Percentiles rank a stretch among this genome's conserved stretches.
phyloP scores from a whole-genome alignment of 2,888 invertebrate species.

The Xestobium rufovillosum region DNA sequence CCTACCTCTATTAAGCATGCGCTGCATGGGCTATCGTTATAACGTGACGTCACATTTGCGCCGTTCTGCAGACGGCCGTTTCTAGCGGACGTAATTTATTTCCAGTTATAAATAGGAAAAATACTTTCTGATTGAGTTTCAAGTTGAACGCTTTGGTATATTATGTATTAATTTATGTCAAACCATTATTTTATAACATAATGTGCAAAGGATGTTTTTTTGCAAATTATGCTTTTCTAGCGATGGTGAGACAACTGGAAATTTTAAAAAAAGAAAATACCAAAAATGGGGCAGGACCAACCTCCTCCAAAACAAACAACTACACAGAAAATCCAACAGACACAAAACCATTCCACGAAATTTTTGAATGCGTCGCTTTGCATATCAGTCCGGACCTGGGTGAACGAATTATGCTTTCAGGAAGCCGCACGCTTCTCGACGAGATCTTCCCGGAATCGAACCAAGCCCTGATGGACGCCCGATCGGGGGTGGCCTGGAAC shows the following conservation, averaged over 20 bases:
- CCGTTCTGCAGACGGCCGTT: no score
- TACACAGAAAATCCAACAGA: constrained; percentile 8
- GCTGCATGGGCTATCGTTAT: no score
- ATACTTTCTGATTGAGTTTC: no score
- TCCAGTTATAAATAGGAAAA: no score
- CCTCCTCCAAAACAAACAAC: constrained; percentile 20
- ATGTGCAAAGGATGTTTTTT: no score
- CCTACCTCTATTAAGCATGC: no score
- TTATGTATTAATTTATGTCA: no score
- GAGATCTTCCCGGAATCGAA: constrained; percentile 72
- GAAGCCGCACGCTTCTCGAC: constrained; percentile 67
- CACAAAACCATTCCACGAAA: constrained; percentile 36
- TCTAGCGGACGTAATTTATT: no score
- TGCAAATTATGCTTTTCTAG: no score
- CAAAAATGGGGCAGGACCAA: constrained; percentile 46
- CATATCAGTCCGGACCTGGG: constrained; percentile 76
- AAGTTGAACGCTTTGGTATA: no score
- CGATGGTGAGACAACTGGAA: constrained; percentile 66
- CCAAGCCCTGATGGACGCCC: constrained; percentile 71
- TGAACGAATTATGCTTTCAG: constrained; percentile 74
- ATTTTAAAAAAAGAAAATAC: constrained; percentile 63
- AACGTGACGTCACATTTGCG: no score
- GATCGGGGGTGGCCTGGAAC: constrained; percentile 69
- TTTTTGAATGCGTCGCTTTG: constrained; percentile 71
- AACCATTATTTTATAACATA: no score